These are phyloP conservation scores for Colistium nudipinnis DNA, from an alignment of 2,113 vertebrate genomes.

Conservation along the genomic window DNA sequence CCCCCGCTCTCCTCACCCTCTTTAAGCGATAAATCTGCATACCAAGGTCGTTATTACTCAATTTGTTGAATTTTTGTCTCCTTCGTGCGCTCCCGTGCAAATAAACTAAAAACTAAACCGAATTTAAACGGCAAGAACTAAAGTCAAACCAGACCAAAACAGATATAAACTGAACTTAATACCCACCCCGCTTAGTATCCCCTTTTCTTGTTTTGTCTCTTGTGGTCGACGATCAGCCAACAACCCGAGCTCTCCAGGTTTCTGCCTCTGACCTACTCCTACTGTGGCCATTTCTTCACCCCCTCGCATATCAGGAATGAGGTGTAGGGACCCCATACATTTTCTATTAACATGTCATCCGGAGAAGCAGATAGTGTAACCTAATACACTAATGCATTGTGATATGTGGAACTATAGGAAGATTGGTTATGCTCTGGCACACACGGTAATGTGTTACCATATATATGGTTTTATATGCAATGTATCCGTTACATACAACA, in stretches of 20 bases:
- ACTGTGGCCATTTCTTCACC: conserved; percentile 34
- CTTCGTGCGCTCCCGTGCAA: background rate
- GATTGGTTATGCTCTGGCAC: conserved; percentile 31
- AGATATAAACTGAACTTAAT: conserved; percentile 4
- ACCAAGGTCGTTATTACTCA: conserved; percentile 21
- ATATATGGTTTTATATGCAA: no score
- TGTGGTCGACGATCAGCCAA: background rate
- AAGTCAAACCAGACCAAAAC: background rate
- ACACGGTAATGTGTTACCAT: conserved; percentile 28
- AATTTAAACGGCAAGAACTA: conserved; percentile 27
- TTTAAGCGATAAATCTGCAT: conserved; percentile 32
- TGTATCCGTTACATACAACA: no score
- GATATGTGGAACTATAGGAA: conserved; percentile 42
- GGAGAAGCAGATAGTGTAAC: conserved; percentile 12
- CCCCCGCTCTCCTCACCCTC: background rate
- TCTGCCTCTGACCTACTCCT: background rate
- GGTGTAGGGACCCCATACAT: background rate
- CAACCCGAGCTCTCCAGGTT: background rate
- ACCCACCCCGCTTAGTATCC: background rate
- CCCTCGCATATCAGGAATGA: background rate
- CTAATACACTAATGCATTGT: conserved; percentile 49
- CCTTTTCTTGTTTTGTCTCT: background rate
- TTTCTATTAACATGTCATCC: conserved; percentile 29
- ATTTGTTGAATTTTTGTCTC: conserved; percentile 30
- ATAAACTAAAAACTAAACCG: conserved; percentile 28